Evolutionary conservation across 2,797 vertebrate genomes (phyloP).

Genomic region (Anolis apletophallus): DNA sequence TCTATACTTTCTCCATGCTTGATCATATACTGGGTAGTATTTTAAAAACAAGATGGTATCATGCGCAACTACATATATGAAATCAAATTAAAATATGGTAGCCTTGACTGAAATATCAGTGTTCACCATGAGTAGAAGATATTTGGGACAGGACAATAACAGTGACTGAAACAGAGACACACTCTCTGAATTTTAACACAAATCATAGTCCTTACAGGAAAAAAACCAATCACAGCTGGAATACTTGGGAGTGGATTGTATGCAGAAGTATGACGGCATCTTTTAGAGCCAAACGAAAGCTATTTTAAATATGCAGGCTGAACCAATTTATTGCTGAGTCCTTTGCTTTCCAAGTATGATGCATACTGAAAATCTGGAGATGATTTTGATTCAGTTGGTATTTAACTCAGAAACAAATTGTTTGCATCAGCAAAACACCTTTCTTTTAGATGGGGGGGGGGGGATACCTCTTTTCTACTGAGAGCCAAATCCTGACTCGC

Average conservation of each 20-base stretch:
- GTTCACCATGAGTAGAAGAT: neutral
- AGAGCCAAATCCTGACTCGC: neutral
- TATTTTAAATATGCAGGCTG: neutral
- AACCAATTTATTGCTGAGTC: neutral
- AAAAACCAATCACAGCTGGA: neutral
- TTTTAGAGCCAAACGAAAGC: neutral
- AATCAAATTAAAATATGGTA: neutral
- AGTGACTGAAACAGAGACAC: neutral
- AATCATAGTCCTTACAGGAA: neutral
- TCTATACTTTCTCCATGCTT: neutral
- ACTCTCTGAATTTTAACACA: neutral
- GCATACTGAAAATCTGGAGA: neutral
- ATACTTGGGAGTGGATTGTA: neutral
- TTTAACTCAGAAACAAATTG: conserved; percentile 1
- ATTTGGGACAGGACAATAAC: neutral
- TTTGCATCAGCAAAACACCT: conserved; percentile 9
- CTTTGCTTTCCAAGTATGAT: neutral
- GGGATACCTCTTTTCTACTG: neutral
- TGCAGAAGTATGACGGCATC: neutral
- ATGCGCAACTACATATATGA: neutral
- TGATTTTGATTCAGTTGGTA: neutral
- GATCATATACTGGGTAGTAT: neutral
- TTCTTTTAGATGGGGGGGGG: neutral
- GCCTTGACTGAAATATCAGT: neutral
- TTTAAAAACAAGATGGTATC: neutral